These are phyloP conservation scores for Hemaris fuciformis DNA, from an alignment of 2,888 invertebrate species.

Conservation along the genomic window DNA sequence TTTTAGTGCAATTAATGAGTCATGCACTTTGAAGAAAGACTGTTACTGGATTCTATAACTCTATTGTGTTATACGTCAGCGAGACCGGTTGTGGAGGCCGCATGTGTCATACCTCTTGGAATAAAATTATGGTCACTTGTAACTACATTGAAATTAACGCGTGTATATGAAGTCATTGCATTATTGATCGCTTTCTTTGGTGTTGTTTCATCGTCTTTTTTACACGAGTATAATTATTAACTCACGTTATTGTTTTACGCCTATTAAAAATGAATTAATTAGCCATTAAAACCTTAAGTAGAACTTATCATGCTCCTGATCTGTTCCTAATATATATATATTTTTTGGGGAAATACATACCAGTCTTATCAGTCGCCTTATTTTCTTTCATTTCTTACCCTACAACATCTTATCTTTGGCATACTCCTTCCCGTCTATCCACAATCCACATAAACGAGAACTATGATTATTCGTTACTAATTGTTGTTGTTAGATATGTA, in stretches of 20 bases:
- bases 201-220: neutral
- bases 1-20: neutral
- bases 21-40: neutral
- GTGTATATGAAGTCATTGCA: neutral
- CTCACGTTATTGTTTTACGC: too few relatives aligned
- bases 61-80: neutral
- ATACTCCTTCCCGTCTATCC: too few relatives aligned
- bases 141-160: neutral
- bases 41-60: neutral
- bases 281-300: neutral
- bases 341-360: neutral
- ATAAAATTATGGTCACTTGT: slow-evolving; percentile 1
- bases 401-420: too few relatives aligned
- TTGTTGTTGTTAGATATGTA: too few relatives aligned
- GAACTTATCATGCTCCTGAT: neutral
- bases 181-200: neutral
- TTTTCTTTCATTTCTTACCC: too few relatives aligned
- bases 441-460: too few relatives aligned
- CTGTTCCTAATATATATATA: too few relatives aligned
- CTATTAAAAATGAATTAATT: neutral
- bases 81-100: neutral
- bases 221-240: neutral
- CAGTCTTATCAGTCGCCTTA: too few relatives aligned
- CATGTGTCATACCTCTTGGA: slow-evolving; percentile 5
- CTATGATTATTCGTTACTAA: too few relatives aligned